Base-by-base conservation (phyloP, 2,113 vertebrate genomes). In the Pardalotus punctatus region DNA sequence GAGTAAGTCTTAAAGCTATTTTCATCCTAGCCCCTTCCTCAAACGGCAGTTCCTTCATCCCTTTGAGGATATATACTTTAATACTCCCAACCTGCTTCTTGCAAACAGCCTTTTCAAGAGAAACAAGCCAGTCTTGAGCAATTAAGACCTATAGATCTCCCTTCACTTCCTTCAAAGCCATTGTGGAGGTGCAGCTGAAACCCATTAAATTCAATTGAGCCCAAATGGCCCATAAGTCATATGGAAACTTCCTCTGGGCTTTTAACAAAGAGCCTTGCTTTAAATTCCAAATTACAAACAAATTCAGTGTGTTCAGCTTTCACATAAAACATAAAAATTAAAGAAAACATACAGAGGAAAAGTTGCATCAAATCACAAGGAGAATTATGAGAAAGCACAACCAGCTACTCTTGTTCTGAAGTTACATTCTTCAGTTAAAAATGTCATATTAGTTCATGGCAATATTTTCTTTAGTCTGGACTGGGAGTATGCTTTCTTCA, bases 211-310 rank as follows among this genome's bases (percentile, higher is more conserved):
- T 96, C 96, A 97, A 97, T 97, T 97, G 96, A 96, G 96, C 97
- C 97, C 97, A 97, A 97, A 97, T 97, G 97, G 93, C 96, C 95
- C 90, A 96, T 96, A 97, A 97, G 97, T 97, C 95, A 97, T 96
- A 94, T 71, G 92, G 96, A 96, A 97, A 96, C 96, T 97, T 97
- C 95, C 95, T 97, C 95, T 95, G 94, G 96, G 95, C 94, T 93
- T 96, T 96, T 97, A 96, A 96, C 94, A 96, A 93, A 97, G 77
- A 95, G 78, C 84, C 69, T 90, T 93, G 85, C 95, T 96, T 96
- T 96, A 96, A 94, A 92, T 96, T 96, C 96, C 84, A 95, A 95
- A 95, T 96, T 92, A 86, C 93, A 96, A 95, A 86, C 94, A 95
- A 96, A 97, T 96, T 97, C 90, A 93, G 85, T 86, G 88, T 95